Conservation (phyloP, 2,113 vertebrate species). For the Porphyrio hochstetteri region DNA sequence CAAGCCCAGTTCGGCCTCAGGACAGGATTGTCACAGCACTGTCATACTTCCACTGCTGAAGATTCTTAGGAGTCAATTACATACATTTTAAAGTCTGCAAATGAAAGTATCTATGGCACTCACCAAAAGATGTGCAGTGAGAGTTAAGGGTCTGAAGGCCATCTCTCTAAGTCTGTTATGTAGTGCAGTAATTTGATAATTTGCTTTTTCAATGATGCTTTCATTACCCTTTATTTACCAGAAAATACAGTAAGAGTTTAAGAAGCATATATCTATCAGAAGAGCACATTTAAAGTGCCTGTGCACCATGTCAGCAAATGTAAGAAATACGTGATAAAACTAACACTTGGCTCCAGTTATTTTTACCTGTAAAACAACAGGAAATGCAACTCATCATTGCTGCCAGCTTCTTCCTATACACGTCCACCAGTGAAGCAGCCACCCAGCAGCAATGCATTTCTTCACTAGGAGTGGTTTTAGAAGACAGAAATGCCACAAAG, state of each 20-base stretch:
- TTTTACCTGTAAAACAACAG: not conserved
- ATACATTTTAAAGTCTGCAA: not conserved
- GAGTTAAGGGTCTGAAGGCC: not conserved
- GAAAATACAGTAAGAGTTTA: not conserved
- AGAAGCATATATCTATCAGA: not conserved
- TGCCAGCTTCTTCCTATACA: not conserved
- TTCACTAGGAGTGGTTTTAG: not conserved
- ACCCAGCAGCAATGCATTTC: not conserved
- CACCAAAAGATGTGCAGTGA: not conserved
- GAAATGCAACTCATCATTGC: not conserved
- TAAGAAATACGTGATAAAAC: not conserved
- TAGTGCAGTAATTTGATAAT: not conserved
- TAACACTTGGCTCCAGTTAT: not conserved
- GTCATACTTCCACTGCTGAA: not conserved
- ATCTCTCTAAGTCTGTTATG: not conserved
- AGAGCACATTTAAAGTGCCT: not conserved
- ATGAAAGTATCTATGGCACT: not conserved
- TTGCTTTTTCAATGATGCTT: not conserved
- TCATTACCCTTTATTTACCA: not conserved
- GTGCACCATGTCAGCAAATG: not conserved
- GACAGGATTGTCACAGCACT: not conserved
- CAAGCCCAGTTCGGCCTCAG: not conserved
- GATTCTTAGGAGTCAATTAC: not conserved
- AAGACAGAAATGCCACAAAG: not conserved
- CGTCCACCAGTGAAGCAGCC: not conserved